Conservation (phyloP, 2,797 vertebrate species). For the Aselliscus stoliczkanus region DNA sequence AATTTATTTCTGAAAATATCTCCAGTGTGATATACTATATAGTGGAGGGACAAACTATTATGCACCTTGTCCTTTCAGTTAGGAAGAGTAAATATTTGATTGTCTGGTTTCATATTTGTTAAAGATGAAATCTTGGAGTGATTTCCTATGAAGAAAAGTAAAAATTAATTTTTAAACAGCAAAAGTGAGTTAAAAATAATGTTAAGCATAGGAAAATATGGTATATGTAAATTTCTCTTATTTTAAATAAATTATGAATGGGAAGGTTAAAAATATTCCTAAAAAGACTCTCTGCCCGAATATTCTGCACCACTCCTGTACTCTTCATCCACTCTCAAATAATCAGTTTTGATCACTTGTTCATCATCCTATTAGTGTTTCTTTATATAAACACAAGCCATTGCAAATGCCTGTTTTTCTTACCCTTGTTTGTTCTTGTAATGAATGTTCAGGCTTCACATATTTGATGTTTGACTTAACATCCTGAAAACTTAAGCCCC, state of each 20-base stretch:
- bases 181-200: not conserved
- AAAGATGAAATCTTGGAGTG: not conserved
- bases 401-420: not conserved
- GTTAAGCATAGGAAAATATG: not conserved
- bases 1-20: not conserved
- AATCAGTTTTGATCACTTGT: not conserved
- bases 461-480: not conserved
- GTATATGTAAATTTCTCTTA: not conserved
- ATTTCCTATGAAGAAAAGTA: not conserved
- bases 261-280: not conserved
- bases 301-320: not conserved
- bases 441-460: not conserved
- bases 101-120: not conserved
- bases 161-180: not conserved
- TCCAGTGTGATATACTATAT: not conserved
- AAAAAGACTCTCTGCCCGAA: not conserved
- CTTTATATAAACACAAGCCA: not conserved
- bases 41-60: not conserved
- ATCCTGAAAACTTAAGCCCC: not conserved
- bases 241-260: not conserved
- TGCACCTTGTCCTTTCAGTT: not conserved
- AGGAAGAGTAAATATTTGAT: not conserved
- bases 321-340: not conserved
- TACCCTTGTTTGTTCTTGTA: not conserved
- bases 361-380: too few relatives aligned